Percentiles rank a stretch among this genome's conserved stretches.
phyloP scores from a whole-genome alignment of 2,797 vertebrate genomes.

The Hirundo rustica region DNA sequence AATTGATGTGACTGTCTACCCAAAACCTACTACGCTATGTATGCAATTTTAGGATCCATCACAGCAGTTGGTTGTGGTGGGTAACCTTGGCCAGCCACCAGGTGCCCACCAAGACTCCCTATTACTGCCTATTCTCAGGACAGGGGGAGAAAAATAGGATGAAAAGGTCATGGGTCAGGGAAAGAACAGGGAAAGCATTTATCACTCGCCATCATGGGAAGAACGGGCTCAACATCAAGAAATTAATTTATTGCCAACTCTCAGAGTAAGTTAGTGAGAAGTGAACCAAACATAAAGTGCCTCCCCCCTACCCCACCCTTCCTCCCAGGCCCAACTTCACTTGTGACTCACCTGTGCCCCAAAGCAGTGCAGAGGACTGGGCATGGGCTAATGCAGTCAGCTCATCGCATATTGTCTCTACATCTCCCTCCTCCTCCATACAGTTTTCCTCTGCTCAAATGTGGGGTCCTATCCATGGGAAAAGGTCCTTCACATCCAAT shows the following conservation, averaged over 20 bases:
- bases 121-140: background rate
- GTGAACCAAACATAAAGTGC: background rate
- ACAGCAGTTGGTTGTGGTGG: background rate
- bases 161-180: background rate
- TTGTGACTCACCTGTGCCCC: background rate
- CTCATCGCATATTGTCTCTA: background rate
- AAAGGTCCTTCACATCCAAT: background rate
- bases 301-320: background rate
- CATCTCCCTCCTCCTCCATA: background rate
- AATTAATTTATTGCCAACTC: background rate
- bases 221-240: background rate
- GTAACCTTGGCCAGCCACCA: background rate
- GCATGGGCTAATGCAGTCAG: background rate
- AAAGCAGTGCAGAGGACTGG: background rate
- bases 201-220: rapidly evolving
- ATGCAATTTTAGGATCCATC: background rate
- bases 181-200: background rate
- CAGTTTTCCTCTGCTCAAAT: background rate
- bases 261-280: background rate
- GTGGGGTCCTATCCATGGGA: background rate
- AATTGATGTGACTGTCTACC: background rate
- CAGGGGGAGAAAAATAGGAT: background rate
- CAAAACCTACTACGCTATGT: rapidly evolving
- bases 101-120: background rate
- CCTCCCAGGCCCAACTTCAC: background rate